A percentile compares a stretch with the other conserved stretches of the same genome.
phyloP scores from a whole-genome alignment of 1,140 invertebrate genomes.

The Drosophila yakuba region DNA sequence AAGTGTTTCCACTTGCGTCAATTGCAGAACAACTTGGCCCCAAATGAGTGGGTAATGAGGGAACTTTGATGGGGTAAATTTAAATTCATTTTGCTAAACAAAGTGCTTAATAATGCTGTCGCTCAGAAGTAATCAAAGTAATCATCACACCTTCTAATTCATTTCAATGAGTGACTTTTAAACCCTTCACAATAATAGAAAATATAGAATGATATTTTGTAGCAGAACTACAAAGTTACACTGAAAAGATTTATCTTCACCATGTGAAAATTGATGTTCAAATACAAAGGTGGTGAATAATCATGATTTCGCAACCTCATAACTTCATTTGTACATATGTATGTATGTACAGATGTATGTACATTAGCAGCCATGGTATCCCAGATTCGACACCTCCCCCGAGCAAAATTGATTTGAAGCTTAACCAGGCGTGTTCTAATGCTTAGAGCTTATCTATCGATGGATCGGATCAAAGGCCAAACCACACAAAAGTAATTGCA shows the following conservation, averaged over 20 bases:
- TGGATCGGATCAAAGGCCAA: constrained; percentile 52
- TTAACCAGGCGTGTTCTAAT: constrained; percentile 8
- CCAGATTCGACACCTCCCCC: not conserved
- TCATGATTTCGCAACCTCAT: too few species aligned
- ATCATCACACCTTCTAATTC: not conserved
- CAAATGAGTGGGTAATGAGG: constrained; percentile 20
- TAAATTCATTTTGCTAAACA: constrained; percentile 31
- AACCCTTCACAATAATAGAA: too few species aligned
- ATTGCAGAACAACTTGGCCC: constrained; percentile 1
- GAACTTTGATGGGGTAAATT: constrained; percentile 27
- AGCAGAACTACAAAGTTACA: too few species aligned
- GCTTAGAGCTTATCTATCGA: constrained; percentile 29
- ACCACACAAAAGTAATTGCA: constrained; percentile 60
- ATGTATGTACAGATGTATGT: not conserved
- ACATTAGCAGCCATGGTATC: not conserved
- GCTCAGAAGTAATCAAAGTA: constrained; percentile 10
- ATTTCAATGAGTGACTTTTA: not conserved
- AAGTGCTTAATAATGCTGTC: constrained; percentile 13
- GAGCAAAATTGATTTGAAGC: not conserved
- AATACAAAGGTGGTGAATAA: too few species aligned
- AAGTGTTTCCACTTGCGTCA: constrained; percentile 37
- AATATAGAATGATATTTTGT: too few species aligned
- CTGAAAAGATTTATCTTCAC: too few species aligned
- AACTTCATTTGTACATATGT: not conserved
- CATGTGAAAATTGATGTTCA: not conserved